Conservation (phyloP, 2,797 vertebrate genomes). For the Artibeus jamaicensis region DNA sequence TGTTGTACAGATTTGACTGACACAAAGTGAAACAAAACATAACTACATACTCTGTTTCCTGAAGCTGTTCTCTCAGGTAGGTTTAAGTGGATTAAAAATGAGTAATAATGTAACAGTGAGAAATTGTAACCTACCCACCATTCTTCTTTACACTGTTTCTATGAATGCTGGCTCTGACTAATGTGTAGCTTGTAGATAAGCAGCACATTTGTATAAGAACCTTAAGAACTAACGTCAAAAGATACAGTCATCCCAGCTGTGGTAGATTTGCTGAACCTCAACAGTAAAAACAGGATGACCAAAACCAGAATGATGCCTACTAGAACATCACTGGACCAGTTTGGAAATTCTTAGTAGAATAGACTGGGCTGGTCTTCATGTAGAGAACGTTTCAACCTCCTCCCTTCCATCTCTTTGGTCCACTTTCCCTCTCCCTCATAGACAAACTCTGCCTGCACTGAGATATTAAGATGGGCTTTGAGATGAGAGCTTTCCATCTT, state of each 20-base stretch:
- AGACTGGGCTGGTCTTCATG: no score
- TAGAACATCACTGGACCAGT: background rate
- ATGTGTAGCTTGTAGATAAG: background rate
- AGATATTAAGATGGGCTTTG: no score
- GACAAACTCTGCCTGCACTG: no score
- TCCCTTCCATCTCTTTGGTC: no score
- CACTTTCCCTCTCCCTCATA: no score
- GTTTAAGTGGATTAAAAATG: background rate
- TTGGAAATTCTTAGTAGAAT: background rate
- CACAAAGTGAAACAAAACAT: background rate
- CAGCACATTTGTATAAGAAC: background rate
- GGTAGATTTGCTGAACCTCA: background rate
- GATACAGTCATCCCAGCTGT: background rate
- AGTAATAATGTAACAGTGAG: background rate
- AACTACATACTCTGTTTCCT: background rate
- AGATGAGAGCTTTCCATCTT: no score
- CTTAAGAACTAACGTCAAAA: background rate
- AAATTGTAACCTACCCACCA: background rate
- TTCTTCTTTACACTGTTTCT: background rate
- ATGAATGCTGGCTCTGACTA: background rate
- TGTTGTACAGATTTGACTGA: background rate
- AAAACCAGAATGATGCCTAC: background rate
- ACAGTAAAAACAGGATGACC: background rate
- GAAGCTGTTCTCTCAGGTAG: background rate
- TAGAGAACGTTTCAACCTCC: no score